These are phyloP conservation scores for Ophioninae sp. DNA, from an alignment of 2,888 invertebrate species.

Conservation along the genomic window DNA sequence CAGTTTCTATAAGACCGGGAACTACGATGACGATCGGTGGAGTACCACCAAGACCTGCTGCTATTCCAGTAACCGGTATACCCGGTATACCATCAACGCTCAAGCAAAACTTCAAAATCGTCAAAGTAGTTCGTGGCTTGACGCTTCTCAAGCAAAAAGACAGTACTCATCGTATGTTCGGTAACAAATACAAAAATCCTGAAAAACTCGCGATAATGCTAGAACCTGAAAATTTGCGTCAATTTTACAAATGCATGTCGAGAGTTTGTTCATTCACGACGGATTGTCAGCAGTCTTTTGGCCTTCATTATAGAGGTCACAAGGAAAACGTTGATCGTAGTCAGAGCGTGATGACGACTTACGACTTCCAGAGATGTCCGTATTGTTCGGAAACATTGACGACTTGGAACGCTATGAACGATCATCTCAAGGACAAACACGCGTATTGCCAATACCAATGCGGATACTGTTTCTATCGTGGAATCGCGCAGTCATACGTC, in stretches of 20 bases:
- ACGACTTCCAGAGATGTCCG: slow-evolving; percentile 83
- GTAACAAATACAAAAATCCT: slow-evolving; percentile 68
- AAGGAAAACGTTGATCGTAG: slow-evolving; percentile 61
- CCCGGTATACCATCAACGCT: slow-evolving; percentile 38
- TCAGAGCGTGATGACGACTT: slow-evolving; percentile 75
- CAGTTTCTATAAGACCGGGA: slow-evolving; percentile 33
- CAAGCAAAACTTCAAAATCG: slow-evolving; percentile 70
- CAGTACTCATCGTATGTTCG: slow-evolving; percentile 33
- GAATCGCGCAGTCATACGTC: slow-evolving; percentile 84
- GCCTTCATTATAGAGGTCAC: slow-evolving; percentile 80
- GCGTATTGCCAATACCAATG: slow-evolving; percentile 85
- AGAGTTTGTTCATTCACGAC: slow-evolving; percentile 82
- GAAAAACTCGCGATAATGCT: slow-evolving; percentile 78
- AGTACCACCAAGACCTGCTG: not conserved
- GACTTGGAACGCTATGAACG: slow-evolving; percentile 81
- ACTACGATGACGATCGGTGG: slow-evolving; percentile 31
- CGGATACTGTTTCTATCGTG: slow-evolving; percentile 86
- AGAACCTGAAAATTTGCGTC: slow-evolving; percentile 76
- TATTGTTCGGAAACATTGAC: slow-evolving; percentile 83
- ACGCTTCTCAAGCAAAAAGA: slow-evolving; percentile 65
- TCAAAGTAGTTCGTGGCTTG: slow-evolving; percentile 70
- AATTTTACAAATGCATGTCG: slow-evolving; percentile 84
- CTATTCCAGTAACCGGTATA: slow-evolving; percentile 28
- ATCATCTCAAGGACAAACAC: slow-evolving; percentile 85
- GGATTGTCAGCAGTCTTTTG: slow-evolving; percentile 75